Base-by-base conservation (phyloP, 2,113 vertebrate genomes). In the Alces alces region DNA sequence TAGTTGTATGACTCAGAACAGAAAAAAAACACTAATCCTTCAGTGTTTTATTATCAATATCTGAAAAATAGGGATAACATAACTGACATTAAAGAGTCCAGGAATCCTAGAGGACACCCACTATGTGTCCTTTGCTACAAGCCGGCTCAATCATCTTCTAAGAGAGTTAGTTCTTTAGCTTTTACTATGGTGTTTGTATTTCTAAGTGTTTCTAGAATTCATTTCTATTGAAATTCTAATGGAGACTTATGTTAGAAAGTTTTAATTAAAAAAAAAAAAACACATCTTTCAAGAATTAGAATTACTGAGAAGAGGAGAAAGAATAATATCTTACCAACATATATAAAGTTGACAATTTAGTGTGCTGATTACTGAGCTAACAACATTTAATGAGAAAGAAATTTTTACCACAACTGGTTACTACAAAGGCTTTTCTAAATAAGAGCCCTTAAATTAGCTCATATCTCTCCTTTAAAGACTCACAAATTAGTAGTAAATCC, bases 401-500 rank as follows among this genome's bases (percentile, higher is more conserved):
- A 39, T 84, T 80, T 83, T 33, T 3, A 86, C 54, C 78, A 80
- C 76, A 96, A 47, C 50, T 52, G 27, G 36, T 39, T 83, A 55
- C 50, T 55, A 43, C 23, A 43, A 55, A 92, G 39, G 7, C 50
- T 93, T 95, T 12, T 55, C n/a, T 93, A 96, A 96, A 94, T 50
- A 64, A 21, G 2, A 94, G 16, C 13, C 7, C 86, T 93, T 94
- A 98, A 98, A 98, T 83, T 60, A 61, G 4, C 43, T 92, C 85
- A 47, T 39, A 82, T 90, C 7, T 88, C 39, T 64, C 16, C 82
- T 96, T 96, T 91, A 98, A 91, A 90, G 7, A 97, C 60, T 92
- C 93, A 92, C 76, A 97, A 92, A 57, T 93, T 70, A 82, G 54
- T 47, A 96, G 12, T n/a, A 98, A 98, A 83, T 43, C 27, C 39